phyloP scores from a whole-genome alignment of 2,113 vertebrate genomes.

The Charina bottae region DNA sequence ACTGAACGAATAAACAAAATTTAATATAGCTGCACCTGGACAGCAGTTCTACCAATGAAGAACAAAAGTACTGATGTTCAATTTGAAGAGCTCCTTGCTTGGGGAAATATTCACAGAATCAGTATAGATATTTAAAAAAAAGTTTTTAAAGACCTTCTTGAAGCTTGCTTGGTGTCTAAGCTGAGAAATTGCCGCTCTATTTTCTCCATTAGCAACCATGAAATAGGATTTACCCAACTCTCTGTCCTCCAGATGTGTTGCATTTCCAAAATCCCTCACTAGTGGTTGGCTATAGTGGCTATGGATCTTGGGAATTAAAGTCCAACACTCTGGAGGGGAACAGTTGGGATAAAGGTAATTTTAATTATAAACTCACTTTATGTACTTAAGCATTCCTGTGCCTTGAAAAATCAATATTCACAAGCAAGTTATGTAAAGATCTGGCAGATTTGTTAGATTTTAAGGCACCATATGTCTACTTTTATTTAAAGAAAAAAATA shows the following conservation, averaged over 20 bases:
- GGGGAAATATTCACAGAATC: neutral
- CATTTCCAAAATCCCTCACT: neutral
- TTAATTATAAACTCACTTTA: neutral
- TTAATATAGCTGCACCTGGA: neutral
- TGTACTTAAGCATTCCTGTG: neutral
- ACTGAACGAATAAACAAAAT: no score
- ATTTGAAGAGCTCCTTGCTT: neutral
- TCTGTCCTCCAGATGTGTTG: neutral
- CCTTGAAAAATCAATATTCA: neutral
- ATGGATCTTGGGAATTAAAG: neutral
- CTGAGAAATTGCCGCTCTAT: neutral
- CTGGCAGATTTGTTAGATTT: neutral
- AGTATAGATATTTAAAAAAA: neutral
- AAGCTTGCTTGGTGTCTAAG: neutral
- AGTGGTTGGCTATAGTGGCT: neutral
- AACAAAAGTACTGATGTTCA: neutral
- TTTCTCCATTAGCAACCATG: neutral
- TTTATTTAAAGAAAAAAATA: neutral
- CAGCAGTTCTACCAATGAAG: neutral
- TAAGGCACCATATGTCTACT: neutral
- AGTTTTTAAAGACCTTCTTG: neutral
- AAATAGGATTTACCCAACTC: neutral
- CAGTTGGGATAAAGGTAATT: neutral
- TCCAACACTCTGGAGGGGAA: neutral
- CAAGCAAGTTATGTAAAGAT: neutral